Evolutionary conservation across 2,113 vertebrate genomes (phyloP).

Genomic region (Crotalus horridus): DNA sequence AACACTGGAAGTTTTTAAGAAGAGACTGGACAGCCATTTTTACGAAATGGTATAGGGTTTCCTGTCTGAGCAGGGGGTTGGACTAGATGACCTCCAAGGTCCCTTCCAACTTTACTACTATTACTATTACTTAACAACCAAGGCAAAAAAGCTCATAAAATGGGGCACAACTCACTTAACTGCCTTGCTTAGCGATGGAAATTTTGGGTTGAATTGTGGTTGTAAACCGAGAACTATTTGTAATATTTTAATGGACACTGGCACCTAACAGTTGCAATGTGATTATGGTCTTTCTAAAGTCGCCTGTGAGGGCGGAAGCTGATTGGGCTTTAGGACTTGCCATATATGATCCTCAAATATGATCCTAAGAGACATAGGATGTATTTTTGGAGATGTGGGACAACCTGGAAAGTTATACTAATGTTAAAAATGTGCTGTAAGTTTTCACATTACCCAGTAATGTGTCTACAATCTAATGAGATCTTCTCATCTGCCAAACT

Average conservation of each 20-base stretch:
- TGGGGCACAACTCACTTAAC: background rate
- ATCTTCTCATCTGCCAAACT: background rate
- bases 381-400: background rate
- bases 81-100: no score
- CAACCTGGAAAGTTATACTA: background rate
- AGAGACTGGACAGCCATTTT: no score
- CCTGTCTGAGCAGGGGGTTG: no score
- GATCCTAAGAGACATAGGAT: background rate
- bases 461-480: background rate
- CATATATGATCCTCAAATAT: background rate
- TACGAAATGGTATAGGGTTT: no score
- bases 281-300: background rate
- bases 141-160: background rate
- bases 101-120: no score
- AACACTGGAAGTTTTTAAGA: no score
- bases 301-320: background rate
- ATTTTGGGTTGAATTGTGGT: background rate
- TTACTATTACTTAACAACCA: no score
- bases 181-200: background rate
- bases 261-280: background rate
- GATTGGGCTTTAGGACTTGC: background rate
- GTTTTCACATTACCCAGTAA: background rate
- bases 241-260: background rate
- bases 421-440: background rate
- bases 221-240: background rate